Conservation (phyloP, 2,113 vertebrate genomes). For the Plecturocebus donacophilus region DNA sequence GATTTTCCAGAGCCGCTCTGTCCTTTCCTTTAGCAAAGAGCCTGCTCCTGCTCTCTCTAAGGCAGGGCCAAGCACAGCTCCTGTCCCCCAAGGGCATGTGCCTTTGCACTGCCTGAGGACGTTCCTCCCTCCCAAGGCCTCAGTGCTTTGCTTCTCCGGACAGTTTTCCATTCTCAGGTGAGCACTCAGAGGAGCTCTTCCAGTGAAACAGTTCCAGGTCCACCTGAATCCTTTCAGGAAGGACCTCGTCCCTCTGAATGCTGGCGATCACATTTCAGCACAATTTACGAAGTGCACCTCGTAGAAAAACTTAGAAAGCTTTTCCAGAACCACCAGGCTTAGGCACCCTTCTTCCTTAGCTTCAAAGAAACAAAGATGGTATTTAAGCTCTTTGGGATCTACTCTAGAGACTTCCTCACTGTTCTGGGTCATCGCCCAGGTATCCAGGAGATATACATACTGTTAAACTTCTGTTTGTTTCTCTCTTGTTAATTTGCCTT, state of each 20-base stretch:
- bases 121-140: neutral
- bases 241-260: neutral
- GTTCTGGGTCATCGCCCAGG: too few species aligned
- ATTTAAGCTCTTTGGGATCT: too few species aligned
- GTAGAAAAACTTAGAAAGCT: neutral
- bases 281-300: neutral
- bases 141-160: neutral
- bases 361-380: too few species aligned
- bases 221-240: neutral
- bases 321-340: too few species aligned
- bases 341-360: too few species aligned
- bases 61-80: accelerated
- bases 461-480: too few species aligned
- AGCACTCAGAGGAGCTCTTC: neutral
- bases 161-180: neutral
- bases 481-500: too few species aligned
- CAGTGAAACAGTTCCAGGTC: neutral
- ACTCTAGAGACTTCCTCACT: too few species aligned
- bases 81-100: accelerated
- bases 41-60: neutral
- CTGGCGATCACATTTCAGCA: neutral
- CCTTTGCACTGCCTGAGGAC: neutral
- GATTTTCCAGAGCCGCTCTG: neutral
- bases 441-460: too few species aligned
- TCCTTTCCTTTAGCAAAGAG: neutral